phyloP scores from a whole-genome alignment of 92 coral and sea anemone species.

The Heteractis magnifica region DNA sequence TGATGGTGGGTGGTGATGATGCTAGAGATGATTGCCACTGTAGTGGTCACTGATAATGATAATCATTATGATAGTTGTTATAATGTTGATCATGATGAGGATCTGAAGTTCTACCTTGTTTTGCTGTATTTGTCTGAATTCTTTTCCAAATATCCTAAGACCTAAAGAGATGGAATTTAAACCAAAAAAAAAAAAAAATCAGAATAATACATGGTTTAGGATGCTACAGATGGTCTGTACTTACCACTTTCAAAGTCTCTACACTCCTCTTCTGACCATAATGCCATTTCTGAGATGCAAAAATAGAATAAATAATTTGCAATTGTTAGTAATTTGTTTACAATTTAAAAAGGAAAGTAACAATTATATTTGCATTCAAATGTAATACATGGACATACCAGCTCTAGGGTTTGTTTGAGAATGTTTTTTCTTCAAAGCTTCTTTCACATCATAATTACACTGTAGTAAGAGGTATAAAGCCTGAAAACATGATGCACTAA shows the following conservation, averaged over 20 bases:
- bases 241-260: constrained; percentile 98
- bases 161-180: constrained; percentile 46
- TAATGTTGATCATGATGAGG: too few relatives aligned
- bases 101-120: constrained; percentile 62
- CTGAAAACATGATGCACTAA: constrained; percentile 34
- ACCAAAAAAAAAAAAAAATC: neutral
- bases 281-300: constrained; percentile 73
- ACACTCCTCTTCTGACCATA: constrained; percentile 99
- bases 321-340: neutral
- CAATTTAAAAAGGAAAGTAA: neutral
- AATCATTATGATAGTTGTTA: neutral
- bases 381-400: constrained; percentile 44
- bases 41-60: too few relatives aligned
- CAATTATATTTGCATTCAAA: neutral
- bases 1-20: neutral
- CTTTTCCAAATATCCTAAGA: constrained; percentile 87
- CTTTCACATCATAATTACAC: constrained; percentile 80
- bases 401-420: constrained; percentile 91
- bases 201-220: neutral
- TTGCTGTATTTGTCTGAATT: constrained; percentile 89
- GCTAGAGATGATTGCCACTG: neutral
- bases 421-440: constrained; percentile 74
- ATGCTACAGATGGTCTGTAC: neutral
- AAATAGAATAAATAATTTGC: neutral
- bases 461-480: constrained; percentile 91